Evolutionary conservation across 2,888 invertebrate genomes (phyloP).

Genomic region (Pasiphila rectangulata): DNA sequence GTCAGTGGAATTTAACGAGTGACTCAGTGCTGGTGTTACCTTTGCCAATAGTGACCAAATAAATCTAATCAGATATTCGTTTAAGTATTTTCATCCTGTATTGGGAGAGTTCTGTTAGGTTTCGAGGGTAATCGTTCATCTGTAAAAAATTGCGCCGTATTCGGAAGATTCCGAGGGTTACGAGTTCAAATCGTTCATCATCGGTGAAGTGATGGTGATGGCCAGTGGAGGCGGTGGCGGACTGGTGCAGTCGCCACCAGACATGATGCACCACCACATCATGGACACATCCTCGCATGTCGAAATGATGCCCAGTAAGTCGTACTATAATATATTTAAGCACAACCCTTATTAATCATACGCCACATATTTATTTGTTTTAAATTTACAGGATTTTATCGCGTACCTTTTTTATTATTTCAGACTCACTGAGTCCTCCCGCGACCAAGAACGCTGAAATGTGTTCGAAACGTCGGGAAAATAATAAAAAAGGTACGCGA

Average conservation of each 20-base stretch:
- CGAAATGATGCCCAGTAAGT: slow-evolving; percentile 78
- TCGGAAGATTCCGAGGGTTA: slow-evolving; percentile 34
- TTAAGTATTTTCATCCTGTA: slow-evolving; percentile 1
- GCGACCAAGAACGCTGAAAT: too few relatives aligned
- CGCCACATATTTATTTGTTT: too few relatives aligned
- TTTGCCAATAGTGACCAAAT: slow-evolving; percentile 11
- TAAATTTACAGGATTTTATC: too few relatives aligned
- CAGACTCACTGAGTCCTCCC: too few relatives aligned
- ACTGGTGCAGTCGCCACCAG: slow-evolving; percentile 79
- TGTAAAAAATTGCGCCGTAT: too few relatives aligned
- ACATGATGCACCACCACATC: slow-evolving; percentile 77
- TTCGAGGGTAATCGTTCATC: too few relatives aligned
- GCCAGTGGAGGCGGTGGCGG: slow-evolving; percentile 76
- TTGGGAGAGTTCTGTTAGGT: too few relatives aligned
- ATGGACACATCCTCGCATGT: slow-evolving; percentile 77
- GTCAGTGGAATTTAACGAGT: slow-evolving; percentile 43
- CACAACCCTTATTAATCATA: too few relatives aligned
- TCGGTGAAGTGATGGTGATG: slow-evolving; percentile 74
- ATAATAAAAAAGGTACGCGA: too few relatives aligned
- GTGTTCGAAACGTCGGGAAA: too few relatives aligned
- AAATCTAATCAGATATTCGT: neutral
- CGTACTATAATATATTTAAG: neutral
- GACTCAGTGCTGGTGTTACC: slow-evolving; percentile 34
- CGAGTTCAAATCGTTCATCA: slow-evolving; percentile 36
- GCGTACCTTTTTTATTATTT: too few relatives aligned